phyloP scores from a whole-genome alignment of 2,113 vertebrate species.

The Anarrhichthys ocellatus region DNA sequence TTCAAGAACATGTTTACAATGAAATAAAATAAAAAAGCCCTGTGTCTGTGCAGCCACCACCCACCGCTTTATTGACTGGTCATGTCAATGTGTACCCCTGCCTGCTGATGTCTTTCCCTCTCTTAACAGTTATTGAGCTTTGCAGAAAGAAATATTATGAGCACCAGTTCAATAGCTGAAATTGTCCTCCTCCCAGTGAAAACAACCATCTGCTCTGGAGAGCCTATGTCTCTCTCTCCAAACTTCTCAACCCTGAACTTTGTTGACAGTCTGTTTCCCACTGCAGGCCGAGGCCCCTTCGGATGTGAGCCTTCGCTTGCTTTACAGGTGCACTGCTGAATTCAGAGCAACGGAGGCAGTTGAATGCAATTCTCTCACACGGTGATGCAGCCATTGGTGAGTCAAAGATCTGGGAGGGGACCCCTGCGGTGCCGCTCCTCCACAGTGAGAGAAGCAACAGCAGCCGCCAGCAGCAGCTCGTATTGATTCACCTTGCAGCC shows the following conservation, averaged over 20 bases:
- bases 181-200: conserved; percentile 39
- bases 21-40: conserved; percentile 43
- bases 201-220: conserved; percentile 32
- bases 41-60: conserved; percentile 55
- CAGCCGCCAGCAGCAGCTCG: conserved; percentile 42
- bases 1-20: conserved; percentile 62
- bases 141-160: conserved; percentile 57
- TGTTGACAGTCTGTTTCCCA: conserved; percentile 24
- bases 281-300: conserved; percentile 8
- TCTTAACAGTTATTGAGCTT: conserved; percentile 60
- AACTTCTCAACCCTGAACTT: conserved; percentile 35
- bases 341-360: conserved; percentile 88
- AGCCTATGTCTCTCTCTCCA: background rate
- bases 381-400: conserved; percentile 88
- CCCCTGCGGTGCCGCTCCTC: conserved; percentile 38
- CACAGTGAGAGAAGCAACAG: conserved; percentile 40
- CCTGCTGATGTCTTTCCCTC: conserved; percentile 53
- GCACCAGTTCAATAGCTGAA: conserved; percentile 59
- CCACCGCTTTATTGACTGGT: conserved; percentile 65
- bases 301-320: conserved; percentile 21
- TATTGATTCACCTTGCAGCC: conserved; percentile 73
- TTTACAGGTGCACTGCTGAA: conserved; percentile 87
- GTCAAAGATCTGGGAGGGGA: conserved; percentile 71
- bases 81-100: conserved; percentile 65
- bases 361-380: conserved; percentile 89